Evolutionary conservation across 2,113 vertebrate species (phyloP).

Genomic region (Mellivora capensis): DNA sequence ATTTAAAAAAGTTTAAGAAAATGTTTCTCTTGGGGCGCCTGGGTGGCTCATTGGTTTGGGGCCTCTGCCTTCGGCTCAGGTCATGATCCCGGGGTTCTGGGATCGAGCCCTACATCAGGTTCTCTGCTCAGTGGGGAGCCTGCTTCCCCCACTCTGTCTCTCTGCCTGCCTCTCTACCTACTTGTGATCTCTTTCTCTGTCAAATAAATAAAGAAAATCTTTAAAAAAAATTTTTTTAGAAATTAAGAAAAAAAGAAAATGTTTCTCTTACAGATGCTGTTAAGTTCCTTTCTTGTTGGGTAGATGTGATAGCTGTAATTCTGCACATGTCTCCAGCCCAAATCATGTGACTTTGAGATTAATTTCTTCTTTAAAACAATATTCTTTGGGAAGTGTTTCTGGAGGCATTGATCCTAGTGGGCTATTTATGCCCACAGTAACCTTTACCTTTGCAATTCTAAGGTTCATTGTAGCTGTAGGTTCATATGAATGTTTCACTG

Average conservation of each 20-base stretch:
- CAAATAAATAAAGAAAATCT: no score
- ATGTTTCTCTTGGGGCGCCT: neutral
- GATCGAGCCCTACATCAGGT: no score
- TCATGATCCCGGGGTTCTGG: no score
- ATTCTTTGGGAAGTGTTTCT: conserved; percentile 47
- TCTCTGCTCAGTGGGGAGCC: no score
- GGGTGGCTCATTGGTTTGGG: no score
- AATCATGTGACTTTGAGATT: conserved; percentile 43
- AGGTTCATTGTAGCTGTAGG: neutral
- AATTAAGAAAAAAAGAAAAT: neutral
- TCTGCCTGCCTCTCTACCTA: no score
- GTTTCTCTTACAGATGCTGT: neutral
- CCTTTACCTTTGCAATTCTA: neutral
- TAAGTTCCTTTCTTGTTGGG: conserved; percentile 35
- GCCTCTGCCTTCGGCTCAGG: no score
- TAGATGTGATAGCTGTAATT: neutral
- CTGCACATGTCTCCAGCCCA: neutral
- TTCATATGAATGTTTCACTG: neutral
- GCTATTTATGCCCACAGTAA: neutral
- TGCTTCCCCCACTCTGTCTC: no score
- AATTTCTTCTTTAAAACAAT: conserved; percentile 49
- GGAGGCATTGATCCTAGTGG: neutral
- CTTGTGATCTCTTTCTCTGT: no score
- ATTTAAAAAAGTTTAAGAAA: conserved; percentile 20
- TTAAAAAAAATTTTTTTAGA: no score